Evolutionary conservation across 2,888 invertebrate genomes (phyloP).

Genomic region (Lutraria lutraria): DNA sequence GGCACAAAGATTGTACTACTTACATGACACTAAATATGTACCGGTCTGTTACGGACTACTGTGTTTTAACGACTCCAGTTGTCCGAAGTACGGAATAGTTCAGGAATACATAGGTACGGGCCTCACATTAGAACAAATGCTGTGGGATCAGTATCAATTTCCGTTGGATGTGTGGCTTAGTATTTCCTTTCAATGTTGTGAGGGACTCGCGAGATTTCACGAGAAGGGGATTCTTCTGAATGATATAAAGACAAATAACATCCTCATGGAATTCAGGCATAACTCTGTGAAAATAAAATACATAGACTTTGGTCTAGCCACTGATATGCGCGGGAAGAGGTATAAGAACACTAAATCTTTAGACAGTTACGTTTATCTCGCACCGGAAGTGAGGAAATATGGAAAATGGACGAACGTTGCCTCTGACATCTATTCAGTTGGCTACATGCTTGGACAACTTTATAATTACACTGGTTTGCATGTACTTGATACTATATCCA

Average conservation of each 20-base stretch:
- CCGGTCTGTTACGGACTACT: conserved; percentile 66
- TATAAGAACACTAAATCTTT: conserved; percentile 67
- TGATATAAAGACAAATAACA: conserved; percentile 68
- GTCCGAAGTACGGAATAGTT: conserved; percentile 60
- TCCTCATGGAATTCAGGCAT: conserved; percentile 54
- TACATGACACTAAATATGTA: conserved; percentile 65
- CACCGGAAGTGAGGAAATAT: conserved; percentile 63
- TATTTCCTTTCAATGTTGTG: conserved; percentile 64
- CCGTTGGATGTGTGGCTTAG: conserved; percentile 54
- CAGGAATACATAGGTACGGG: conserved; percentile 68
- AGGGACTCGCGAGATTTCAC: conserved; percentile 65
- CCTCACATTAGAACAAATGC: conserved; percentile 60
- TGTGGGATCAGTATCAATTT: conserved; percentile 65
- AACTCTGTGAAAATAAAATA: conserved; percentile 57
- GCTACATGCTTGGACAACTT: conserved; percentile 68
- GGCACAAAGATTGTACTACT: conserved; percentile 55
- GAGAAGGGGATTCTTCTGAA: conserved; percentile 66
- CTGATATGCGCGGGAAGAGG: conserved; percentile 64
- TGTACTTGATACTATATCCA: conserved; percentile 51
- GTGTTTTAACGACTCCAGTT: conserved; percentile 28
- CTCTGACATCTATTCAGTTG: conserved; percentile 66
- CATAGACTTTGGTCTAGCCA: conserved; percentile 68
- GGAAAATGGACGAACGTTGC: conserved; percentile 53
- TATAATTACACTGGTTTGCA: conserved; percentile 37
- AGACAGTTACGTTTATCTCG: conserved; percentile 65